These are phyloP conservation scores for Orcinus orca DNA, from an alignment of 2,113 vertebrate genomes.

Conservation along the genomic window DNA sequence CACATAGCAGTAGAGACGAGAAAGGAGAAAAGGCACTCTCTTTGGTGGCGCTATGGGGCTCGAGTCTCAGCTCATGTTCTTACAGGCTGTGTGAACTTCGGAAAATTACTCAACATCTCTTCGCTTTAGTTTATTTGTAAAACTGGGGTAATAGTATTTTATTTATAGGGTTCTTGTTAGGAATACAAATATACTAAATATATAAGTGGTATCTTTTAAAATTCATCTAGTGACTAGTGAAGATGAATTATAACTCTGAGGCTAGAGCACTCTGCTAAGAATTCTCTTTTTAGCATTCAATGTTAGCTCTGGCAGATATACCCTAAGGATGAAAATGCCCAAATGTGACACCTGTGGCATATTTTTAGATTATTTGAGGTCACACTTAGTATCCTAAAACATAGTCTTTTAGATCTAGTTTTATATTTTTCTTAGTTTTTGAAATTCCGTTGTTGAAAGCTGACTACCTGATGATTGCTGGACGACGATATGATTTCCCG, in stretches of 20 bases:
- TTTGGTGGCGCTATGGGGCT: neutral
- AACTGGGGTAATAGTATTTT: neutral
- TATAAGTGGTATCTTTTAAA: neutral
- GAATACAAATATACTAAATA: neutral
- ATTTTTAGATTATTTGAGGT: constrained; percentile 24
- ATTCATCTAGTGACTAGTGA: neutral
- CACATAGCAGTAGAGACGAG: neutral
- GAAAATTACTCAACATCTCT: neutral
- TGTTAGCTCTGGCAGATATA: neutral
- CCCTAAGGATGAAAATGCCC: neutral
- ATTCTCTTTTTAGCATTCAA: neutral
- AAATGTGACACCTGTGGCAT: neutral
- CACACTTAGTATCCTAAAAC: neutral
- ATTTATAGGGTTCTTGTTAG: neutral
- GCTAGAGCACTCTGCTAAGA: neutral
- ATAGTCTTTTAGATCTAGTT: neutral
- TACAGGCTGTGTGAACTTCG: neutral
- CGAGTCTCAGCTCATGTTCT: neutral
- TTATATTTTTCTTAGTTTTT: neutral
- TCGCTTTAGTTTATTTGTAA: neutral
- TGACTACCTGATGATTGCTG: neutral
- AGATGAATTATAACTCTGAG: neutral
- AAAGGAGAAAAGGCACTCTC: neutral
- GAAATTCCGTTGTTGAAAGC: neutral
- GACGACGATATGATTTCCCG: neutral